These are phyloP conservation scores for Acanthurus tractus DNA, from an alignment of 2,797 vertebrate genomes.

Conservation along the genomic window DNA sequence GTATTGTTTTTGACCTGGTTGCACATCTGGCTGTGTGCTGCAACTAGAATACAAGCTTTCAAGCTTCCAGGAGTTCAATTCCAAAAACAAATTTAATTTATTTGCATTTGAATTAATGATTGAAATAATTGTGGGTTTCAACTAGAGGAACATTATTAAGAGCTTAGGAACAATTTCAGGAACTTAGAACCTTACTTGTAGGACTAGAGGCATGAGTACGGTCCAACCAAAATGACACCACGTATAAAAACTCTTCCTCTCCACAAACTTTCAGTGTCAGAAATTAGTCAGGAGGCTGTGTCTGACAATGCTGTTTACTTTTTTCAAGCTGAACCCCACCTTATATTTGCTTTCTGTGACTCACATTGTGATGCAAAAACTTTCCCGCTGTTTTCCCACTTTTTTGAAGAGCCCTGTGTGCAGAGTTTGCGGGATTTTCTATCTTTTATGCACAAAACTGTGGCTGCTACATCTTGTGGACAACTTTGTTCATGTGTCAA, in stretches of 20 bases:
- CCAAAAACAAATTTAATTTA: not conserved
- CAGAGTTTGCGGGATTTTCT: too few relatives aligned
- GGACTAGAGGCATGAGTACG: not conserved
- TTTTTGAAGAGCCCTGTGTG: not conserved
- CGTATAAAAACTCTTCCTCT: too few relatives aligned
- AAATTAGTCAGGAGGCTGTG: too few relatives aligned
- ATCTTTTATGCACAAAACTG: too few relatives aligned
- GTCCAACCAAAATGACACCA: too few relatives aligned
- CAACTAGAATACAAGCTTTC: not conserved
- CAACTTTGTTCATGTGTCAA: not conserved
- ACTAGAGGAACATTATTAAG: not conserved
- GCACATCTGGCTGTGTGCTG: not conserved
- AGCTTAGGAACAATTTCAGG: conserved; percentile 16
- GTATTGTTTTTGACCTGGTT: not conserved
- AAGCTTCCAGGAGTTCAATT: not conserved
- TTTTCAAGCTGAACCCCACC: too few relatives aligned
- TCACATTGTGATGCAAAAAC: too few relatives aligned
- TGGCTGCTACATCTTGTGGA: not conserved
- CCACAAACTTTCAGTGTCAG: too few relatives aligned
- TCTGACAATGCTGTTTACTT: too few relatives aligned
- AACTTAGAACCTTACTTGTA: not conserved
- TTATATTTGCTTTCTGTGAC: too few relatives aligned
- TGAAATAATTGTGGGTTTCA: not conserved
- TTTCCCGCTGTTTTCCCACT: too few relatives aligned
- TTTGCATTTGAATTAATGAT: not conserved